Evolutionary conservation across 2,113 vertebrate species (phyloP), one percentile per base, ranked within the genome.

Genomic region (Heterotis niloticus): DNA sequence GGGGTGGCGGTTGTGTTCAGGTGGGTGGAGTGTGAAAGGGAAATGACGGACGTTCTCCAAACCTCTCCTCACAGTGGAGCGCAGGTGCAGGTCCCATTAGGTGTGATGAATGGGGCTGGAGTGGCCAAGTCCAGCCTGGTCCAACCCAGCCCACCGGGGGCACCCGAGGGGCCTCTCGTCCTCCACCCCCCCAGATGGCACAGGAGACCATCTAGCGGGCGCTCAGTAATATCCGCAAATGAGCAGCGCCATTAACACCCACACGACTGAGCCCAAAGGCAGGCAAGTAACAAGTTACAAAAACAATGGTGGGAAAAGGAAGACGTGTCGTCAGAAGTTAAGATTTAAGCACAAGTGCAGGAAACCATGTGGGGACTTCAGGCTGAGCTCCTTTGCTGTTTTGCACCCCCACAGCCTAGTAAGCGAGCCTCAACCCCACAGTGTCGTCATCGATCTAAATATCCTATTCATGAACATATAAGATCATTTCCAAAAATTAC

Each of bases 61-160:
- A 54, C 57, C 71, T 74, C 12, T 59, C 23, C 1, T 23, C 13
- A 11, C 59, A 17, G 34, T 26, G 71, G 54, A 24, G 54, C 71
- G 14, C 71, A 79, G 88, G 86, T 64, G 81, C 88, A 83, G 85
- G 85, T 88, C 81, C 91, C 88, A 91, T 90, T 89, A 91, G 82
- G 83, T 85, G 83, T 85, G 87, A 91, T 89, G 88, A 88, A 90
- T 81, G 84, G 67, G 78, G 81, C 20, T 24, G 70, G n/a, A 54
- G 70, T 23, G n/a, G 69, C 69, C 34, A 44, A 44, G 34, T 44
- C 34, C 34, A 44, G 34, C 34, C 3, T 44, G 34, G 34, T 81
- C 82, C 86, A 70, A 89, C 85, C 81, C 83, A 82, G 68, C 82
- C 76, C 26, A 78, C 80, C 51, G 77, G 78, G 75, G 82, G 77